Percentiles rank a stretch among this genome's conserved stretches.
phyloP scores from a whole-genome alignment of 2,888 invertebrate genomes.

The Lepeophtheirus nordmannii region DNA sequence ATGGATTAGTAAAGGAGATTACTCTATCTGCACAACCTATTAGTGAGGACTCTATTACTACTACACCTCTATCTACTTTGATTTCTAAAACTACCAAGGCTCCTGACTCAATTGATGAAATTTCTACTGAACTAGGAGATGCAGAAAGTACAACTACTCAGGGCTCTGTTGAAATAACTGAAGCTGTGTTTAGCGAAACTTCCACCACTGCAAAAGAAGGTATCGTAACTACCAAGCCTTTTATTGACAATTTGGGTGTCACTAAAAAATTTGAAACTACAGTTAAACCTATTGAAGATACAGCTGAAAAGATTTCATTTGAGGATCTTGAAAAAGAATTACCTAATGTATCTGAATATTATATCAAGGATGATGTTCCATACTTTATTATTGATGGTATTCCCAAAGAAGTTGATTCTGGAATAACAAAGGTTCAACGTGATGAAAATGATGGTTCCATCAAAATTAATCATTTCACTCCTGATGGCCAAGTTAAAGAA shows the following conservation, averaged over 20 bases:
- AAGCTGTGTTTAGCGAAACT: neutral
- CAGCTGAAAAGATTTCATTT: neutral
- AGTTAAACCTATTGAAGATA: neutral
- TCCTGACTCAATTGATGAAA: too few species aligned
- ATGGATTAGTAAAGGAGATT: neutral
- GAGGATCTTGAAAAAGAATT: neutral
- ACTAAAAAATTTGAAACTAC: neutral
- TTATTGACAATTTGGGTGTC: neutral
- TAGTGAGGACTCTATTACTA: neutral
- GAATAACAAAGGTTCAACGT: neutral
- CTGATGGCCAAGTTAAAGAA: neutral
- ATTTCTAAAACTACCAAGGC: too few species aligned
- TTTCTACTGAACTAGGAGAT: neutral
- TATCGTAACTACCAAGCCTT: too few species aligned
- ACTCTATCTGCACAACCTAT: neutral
- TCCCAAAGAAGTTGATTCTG: neutral
- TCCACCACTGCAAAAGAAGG: too few species aligned
- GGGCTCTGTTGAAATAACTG: neutral
- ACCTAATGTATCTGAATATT: neutral
- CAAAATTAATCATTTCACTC: neutral
- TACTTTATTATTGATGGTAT: conserved; percentile 6
- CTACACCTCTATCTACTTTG: neutral
- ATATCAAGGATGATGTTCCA: neutral
- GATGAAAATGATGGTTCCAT: neutral
- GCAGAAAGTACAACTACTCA: neutral